A percentile compares a stretch with the other conserved stretches of the same genome.
Evolutionary conservation across 1,140 invertebrate species (phyloP).

Genomic region (Pollicipes pollicipes): DNA sequence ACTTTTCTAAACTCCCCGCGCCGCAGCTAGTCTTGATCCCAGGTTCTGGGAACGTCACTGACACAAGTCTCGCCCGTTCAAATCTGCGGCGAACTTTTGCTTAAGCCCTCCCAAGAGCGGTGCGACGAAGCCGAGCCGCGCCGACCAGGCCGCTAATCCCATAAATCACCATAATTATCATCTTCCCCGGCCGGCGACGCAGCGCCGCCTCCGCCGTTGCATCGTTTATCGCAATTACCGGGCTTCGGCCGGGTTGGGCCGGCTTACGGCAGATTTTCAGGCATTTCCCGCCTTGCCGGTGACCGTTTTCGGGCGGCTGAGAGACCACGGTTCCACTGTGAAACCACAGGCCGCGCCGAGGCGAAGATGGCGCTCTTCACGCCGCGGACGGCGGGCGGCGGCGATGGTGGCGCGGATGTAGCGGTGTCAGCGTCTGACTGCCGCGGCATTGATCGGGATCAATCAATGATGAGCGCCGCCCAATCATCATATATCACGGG

Average conservation of each 20-base stretch:
- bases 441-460: not conserved
- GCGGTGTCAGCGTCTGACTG: not conserved
- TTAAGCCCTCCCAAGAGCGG: not conserved
- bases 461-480: not conserved
- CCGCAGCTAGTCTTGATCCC: not conserved
- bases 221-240: not conserved
- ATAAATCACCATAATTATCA: not conserved
- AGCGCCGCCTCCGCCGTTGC: not conserved
- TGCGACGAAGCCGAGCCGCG: too few relatives aligned
- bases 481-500: slow-evolving; percentile 1
- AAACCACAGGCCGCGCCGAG: not conserved
- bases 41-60: not conserved
- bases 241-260: not conserved
- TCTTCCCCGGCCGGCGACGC: not conserved
- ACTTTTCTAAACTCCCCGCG: too few relatives aligned
- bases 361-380: not conserved
- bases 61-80: not conserved
- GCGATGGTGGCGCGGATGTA: not conserved
- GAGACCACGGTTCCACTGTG: not conserved
- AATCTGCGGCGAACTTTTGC: not conserved
- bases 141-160: not conserved
- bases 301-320: not conserved
- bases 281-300: not conserved
- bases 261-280: not conserved
- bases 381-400: too few relatives aligned